These are phyloP conservation scores for Apoda limacodes DNA, from an alignment of 2,888 invertebrate genomes.

Conservation along the genomic window DNA sequence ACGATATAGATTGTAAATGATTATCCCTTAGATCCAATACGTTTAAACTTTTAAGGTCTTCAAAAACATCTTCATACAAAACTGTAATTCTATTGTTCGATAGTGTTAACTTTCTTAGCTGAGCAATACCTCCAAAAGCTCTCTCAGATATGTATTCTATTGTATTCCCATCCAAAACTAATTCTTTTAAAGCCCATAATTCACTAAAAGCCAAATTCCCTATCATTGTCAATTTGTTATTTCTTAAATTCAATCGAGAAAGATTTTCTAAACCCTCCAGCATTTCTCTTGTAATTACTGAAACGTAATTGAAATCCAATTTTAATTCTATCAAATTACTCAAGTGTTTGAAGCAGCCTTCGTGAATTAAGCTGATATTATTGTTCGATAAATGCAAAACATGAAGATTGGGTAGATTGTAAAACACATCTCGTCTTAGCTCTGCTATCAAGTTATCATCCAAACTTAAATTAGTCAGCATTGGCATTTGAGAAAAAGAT, in stretches of 20 bases:
- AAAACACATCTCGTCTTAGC: slow-evolving; percentile 79
- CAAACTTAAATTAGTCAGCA: slow-evolving; percentile 76
- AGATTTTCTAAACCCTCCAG: slow-evolving; percentile 80
- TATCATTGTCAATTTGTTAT: slow-evolving; percentile 81
- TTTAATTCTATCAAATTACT: slow-evolving; percentile 82
- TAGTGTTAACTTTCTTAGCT: slow-evolving; percentile 76
- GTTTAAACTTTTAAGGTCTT: slow-evolving; percentile 75
- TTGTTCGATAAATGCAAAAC: slow-evolving; percentile 87
- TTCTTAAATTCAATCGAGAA: slow-evolving; percentile 77
- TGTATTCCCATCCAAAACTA: slow-evolving; percentile 76
- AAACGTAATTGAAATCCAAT: slow-evolving; percentile 80
- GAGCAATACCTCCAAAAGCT: slow-evolving; percentile 80
- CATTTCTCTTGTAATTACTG: slow-evolving; percentile 80
- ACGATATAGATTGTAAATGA: slow-evolving; percentile 79
- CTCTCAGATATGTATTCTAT: slow-evolving; percentile 80
- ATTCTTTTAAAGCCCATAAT: slow-evolving; percentile 76
- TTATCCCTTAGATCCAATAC: slow-evolving; percentile 83
- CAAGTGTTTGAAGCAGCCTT: slow-evolving; percentile 83
- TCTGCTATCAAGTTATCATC: slow-evolving; percentile 82
- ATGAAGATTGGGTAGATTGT: slow-evolving; percentile 77
- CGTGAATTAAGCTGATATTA: slow-evolving; percentile 85
- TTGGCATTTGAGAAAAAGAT: slow-evolving; percentile 80
- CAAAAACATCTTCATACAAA: slow-evolving; percentile 78
- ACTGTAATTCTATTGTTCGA: slow-evolving; percentile 79
- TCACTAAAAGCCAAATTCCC: slow-evolving; percentile 85